These are phyloP conservation scores for Scolopax bukidnonensis DNA, from an alignment of 2,797 vertebrate species.

Conservation along the genomic window DNA sequence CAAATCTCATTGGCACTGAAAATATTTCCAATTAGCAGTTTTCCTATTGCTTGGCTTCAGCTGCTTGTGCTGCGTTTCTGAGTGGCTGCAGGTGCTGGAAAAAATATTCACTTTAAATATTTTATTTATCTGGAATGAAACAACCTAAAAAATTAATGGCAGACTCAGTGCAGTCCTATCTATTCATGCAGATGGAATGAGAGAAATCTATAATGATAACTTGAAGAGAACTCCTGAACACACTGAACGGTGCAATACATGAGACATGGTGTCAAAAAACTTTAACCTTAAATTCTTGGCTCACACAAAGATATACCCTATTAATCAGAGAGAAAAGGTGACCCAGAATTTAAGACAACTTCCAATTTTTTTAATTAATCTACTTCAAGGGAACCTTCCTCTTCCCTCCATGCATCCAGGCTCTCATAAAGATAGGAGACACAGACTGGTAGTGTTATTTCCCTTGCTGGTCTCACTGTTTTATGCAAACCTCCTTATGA, in stretches of 20 bases:
- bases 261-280: not conserved
- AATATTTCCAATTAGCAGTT: not conserved
- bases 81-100: slow-evolving; percentile 4
- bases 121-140: slow-evolving; percentile 39
- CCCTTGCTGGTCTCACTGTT: not conserved
- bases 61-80: not conserved
- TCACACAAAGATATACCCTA: not conserved
- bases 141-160: slow-evolving; percentile 34
- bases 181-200: not conserved
- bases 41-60: not conserved
- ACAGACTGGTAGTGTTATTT: not conserved
- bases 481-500: not conserved
- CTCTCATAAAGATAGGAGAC: not conserved
- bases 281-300: not conserved
- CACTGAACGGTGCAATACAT: not conserved
- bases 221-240: not conserved
- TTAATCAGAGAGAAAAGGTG: not conserved
- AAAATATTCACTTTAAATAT: slow-evolving; percentile 34
- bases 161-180: not conserved
- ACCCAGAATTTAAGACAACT: not conserved
- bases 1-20: not conserved
- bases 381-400: not conserved
- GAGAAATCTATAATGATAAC: not conserved
- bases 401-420: not conserved
- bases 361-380: not conserved